Conservation (phyloP, 1,140 invertebrate species). For the Tetraneura akinire region DNA sequence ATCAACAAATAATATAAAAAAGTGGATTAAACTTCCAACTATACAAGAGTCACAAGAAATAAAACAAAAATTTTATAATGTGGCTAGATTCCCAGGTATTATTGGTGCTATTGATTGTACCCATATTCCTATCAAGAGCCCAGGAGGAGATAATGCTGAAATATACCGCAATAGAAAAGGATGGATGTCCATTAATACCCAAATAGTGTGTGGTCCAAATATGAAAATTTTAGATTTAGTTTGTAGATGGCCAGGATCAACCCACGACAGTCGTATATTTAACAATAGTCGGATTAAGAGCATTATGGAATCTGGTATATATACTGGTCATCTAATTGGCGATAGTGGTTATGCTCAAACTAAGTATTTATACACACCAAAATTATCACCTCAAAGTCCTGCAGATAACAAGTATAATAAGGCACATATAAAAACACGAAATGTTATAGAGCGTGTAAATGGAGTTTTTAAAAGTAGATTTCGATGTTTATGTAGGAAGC, state of each 20-base stretch:
- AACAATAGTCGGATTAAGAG: too few species aligned
- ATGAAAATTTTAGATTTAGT: too few species aligned
- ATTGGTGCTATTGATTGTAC: too few species aligned
- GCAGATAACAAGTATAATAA: background rate
- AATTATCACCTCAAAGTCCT: background rate
- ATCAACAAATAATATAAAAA: background rate
- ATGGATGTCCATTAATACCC: constrained; percentile 1
- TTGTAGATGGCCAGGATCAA: too few species aligned
- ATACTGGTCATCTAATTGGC: constrained; percentile 1
- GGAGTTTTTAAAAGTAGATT: background rate
- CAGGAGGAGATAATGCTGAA: too few species aligned
- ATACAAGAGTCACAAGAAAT: constrained; percentile 2
- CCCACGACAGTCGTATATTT: too few species aligned
- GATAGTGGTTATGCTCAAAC: background rate
- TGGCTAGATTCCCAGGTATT: background rate
- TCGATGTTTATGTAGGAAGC: background rate
- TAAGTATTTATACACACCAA: background rate
- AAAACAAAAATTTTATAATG: background rate
- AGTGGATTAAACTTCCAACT: constrained; percentile 1
- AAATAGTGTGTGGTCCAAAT: too few species aligned
- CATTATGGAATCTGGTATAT: too few species aligned
- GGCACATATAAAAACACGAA: background rate
- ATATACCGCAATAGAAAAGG: too few species aligned
- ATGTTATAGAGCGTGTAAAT: constrained; percentile 1
- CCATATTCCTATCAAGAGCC: too few species aligned